Base-by-base conservation (phyloP, 2,797 vertebrate genomes). In the Sebastes miniatus region DNA sequence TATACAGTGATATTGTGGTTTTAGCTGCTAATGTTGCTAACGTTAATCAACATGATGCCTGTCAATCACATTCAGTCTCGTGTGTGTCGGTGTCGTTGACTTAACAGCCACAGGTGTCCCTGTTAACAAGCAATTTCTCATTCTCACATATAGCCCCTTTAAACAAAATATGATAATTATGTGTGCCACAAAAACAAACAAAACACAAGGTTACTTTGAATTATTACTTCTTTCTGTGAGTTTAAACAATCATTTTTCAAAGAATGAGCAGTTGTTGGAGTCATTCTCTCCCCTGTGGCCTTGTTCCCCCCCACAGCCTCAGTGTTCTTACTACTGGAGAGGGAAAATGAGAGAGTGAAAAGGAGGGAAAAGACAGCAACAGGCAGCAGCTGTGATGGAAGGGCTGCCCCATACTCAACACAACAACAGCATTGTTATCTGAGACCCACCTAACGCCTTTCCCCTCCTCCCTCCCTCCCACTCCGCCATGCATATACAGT, bases 401-500 rank as follows among this genome's bases (percentile, higher is more conserved):
- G 68, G 83, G 61, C 65, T 87, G 47, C 61, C 80, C 78, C 80
- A 67, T 29, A 47, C 70, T 36, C 54, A 73, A 83, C 80, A 87
- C 85, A 91, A 87, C 88, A 91, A 80, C 77, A 78, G 65, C 58
- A 86, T 87, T 90, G 87, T 92, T 89, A 92, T 85, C 58, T 73
- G 65, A 90, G 66, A 88, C 82, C 79, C 79, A 83, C 79, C 73
- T 80, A 72, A 81, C 9, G 73, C 73, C 43, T 47, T 25, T 11
- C 54, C 63, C 72, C 74, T 73, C 68, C 70, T 63, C 58, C 16
- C 63, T 36, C 68, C n/a, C 8, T 16, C 54, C 63, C 47, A 20
- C 36, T 70, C 69, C 39, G 8, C 69, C 76, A 58, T 73, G 65
- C 18, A 32, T 18, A 34, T 77, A 80, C 62, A 77, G 59, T 75